A percentile compares a stretch with the other conserved stretches of the same genome.
These are phyloP conservation scores for Xiphorhynchus erythropygius DNA, from an alignment of 2,797 vertebrate genomes.

Conservation along the genomic window DNA sequence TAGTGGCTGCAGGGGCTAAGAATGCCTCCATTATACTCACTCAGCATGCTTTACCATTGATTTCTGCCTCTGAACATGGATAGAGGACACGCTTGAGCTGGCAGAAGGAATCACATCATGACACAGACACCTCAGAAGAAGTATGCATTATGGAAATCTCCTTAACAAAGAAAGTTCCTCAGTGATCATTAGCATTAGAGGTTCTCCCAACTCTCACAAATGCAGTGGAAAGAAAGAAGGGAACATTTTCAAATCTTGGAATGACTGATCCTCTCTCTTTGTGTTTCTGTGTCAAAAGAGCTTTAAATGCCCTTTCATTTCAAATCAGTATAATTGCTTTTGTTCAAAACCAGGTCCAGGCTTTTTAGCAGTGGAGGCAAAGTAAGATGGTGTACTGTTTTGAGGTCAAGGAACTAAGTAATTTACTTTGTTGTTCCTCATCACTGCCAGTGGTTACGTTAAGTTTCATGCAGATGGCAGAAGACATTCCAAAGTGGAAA, in stretches of 20 bases:
- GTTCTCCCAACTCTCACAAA: constrained; percentile 44
- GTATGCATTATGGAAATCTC: constrained; percentile 59
- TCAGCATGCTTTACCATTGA: constrained; percentile 35
- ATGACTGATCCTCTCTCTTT: constrained; percentile 36
- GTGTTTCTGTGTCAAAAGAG: constrained; percentile 51
- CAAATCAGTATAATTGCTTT: constrained; percentile 55
- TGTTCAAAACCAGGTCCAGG: constrained; percentile 43
- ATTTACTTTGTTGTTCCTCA: background rate
- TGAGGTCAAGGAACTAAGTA: background rate
- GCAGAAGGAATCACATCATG: constrained; percentile 59
- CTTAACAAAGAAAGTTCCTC: constrained; percentile 58
- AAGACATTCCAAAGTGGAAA: background rate
- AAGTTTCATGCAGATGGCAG: background rate
- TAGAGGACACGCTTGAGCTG: constrained; percentile 40
- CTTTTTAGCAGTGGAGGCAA: background rate
- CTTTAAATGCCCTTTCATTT: constrained; percentile 59
- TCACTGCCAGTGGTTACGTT: background rate
- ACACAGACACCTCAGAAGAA: constrained; percentile 48
- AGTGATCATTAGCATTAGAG: constrained; percentile 53
- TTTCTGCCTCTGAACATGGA: constrained; percentile 41
- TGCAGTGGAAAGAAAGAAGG: constrained; percentile 33
- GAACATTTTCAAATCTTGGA: constrained; percentile 46
- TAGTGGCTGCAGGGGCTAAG: background rate
- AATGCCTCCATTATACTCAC: constrained; percentile 38
- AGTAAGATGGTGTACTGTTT: background rate